phyloP scores from a whole-genome alignment of 2,113 vertebrate species.

The Porphyrio hochstetteri region DNA sequence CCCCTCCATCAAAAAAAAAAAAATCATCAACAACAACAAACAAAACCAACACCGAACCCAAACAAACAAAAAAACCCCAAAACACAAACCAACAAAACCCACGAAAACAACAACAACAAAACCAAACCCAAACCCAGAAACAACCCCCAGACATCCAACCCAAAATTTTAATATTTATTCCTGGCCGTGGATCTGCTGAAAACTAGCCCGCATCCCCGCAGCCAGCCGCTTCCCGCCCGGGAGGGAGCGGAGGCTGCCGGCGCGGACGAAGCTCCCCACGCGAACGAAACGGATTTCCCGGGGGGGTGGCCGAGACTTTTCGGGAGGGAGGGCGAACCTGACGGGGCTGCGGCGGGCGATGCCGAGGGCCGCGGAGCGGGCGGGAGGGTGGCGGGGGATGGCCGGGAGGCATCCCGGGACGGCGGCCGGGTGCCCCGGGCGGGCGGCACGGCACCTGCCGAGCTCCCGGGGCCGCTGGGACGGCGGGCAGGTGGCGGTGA shows the following conservation, averaged over 20 bases:
- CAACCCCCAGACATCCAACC: no score
- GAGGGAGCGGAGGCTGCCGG: not conserved
- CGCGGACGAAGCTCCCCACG: not conserved
- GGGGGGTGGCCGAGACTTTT: not conserved
- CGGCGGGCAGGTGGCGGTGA: constrained; percentile 62
- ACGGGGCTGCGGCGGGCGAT: not conserved
- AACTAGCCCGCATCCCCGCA: not conserved
- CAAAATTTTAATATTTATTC: not conserved
- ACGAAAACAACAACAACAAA: no score
- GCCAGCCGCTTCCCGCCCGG: not conserved
- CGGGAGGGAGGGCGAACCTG: not conserved
- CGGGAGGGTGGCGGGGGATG: not conserved
- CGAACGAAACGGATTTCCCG: constrained; percentile 67
- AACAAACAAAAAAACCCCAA: no score
- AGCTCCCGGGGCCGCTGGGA: constrained; percentile 26
- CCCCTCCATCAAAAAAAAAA: not conserved
- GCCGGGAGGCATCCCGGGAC: not conserved
- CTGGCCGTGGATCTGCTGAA: not conserved
- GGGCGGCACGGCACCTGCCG: constrained; percentile 47
- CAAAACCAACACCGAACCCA: not conserved
- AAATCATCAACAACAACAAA: no score
- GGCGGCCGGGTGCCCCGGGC: not conserved
- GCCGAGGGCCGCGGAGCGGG: not conserved
- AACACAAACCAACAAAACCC: no score
- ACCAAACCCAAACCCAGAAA: no score